Evolutionary conservation across 2,797 vertebrate genomes (phyloP).

Genomic region (Clarias platycephalus): DNA sequence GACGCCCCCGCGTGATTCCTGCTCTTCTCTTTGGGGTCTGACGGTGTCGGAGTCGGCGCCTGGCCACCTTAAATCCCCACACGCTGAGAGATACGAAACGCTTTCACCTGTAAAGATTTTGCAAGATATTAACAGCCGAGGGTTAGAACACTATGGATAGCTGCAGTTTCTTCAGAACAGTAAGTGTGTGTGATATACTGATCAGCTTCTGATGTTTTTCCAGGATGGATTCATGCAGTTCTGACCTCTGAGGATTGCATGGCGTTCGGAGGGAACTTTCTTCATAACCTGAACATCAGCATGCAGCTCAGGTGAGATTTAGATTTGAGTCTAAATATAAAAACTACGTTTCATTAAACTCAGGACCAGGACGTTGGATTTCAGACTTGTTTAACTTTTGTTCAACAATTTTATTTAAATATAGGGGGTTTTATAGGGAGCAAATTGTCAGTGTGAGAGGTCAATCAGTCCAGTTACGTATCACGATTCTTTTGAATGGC

Average conservation of each 20-base stretch:
- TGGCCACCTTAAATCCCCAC: neutral
- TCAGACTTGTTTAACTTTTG: neutral
- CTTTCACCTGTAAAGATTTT: neutral
- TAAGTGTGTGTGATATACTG: neutral
- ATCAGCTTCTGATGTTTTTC: slow-evolving; percentile 54
- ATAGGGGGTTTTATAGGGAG: neutral
- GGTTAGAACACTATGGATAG: slow-evolving; percentile 25
- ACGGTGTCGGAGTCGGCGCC: neutral
- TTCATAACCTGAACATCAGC: slow-evolving; percentile 99
- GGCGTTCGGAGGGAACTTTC: slow-evolving; percentile 98
- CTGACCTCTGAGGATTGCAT: slow-evolving; percentile 99
- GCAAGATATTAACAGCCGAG: slow-evolving; percentile 34
- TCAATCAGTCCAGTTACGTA: too few species aligned
- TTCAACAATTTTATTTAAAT: neutral
- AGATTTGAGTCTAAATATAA: too few species aligned
- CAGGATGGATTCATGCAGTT: slow-evolving; percentile 99
- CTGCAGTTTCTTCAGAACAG: slow-evolving; percentile 9
- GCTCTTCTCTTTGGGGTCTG: slow-evolving; percentile 23
- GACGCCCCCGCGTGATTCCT: slow-evolving; percentile 39
- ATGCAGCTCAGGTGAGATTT: slow-evolving; percentile 95
- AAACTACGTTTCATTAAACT: neutral
- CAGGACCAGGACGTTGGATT: neutral
- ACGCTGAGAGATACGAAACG: neutral
- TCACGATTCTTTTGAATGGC: too few species aligned
- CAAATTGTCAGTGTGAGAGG: too few species aligned